A percentile compares a stretch with the other conserved stretches of the same genome.
These are phyloP conservation scores for Gadus chalcogrammus DNA, from an alignment of 2,113 vertebrate genomes.

Conservation along the genomic window DNA sequence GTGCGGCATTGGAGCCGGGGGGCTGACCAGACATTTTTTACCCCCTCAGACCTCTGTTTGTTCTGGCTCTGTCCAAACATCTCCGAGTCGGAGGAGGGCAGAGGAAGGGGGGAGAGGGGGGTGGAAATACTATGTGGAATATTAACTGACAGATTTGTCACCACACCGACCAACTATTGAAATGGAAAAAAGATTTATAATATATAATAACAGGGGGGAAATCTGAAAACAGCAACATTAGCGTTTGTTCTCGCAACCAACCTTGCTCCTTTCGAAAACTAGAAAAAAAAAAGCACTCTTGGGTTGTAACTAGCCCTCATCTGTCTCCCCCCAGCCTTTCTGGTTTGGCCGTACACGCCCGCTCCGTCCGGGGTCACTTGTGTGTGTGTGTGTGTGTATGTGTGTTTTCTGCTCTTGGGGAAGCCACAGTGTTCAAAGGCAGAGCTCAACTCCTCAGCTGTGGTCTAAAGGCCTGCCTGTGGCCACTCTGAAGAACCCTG, in stretches of 20 bases:
- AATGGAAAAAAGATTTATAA: constrained; percentile 4
- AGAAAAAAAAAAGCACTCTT: background rate
- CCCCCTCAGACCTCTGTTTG: constrained; percentile 61
- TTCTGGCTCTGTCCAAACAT: constrained; percentile 77
- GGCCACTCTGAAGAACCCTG: constrained; percentile 25
- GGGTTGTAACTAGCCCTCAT: background rate
- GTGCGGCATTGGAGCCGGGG: constrained; percentile 45
- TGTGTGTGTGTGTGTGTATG: too few relatives aligned
- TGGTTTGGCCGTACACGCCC: constrained; percentile 6
- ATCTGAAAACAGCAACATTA: too few relatives aligned
- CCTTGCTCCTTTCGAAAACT: background rate
- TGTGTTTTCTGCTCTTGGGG: constrained; percentile 8
- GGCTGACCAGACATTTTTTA: constrained; percentile 55
- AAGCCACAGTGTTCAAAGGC: constrained; percentile 18
- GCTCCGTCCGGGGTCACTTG: background rate
- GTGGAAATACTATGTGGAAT: too few relatives aligned
- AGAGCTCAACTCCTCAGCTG: background rate
- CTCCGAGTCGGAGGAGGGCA: constrained; percentile 44
- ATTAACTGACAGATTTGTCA: constrained; percentile 56
- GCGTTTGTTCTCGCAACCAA: background rate
- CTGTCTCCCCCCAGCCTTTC: background rate
- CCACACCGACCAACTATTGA: constrained; percentile 42
- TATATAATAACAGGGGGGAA: too few relatives aligned
- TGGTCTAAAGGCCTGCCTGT: background rate
- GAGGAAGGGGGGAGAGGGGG: constrained; percentile 5